Base-by-base conservation (phyloP, 2,113 vertebrate species). In the Talpa occidentalis region DNA sequence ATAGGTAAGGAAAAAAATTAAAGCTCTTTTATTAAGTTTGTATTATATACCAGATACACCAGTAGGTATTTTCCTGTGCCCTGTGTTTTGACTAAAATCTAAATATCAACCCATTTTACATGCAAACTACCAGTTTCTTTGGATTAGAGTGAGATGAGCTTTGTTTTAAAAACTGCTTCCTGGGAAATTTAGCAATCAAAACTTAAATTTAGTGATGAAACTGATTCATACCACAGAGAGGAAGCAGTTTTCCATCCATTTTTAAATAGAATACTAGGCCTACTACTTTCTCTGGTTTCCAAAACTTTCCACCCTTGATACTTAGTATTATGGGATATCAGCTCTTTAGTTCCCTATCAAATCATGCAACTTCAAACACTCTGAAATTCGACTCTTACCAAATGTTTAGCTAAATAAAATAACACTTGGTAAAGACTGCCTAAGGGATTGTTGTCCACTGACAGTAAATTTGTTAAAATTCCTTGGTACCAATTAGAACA, bases 361-460 rank as follows among this genome's bases (percentile, higher is more conserved):
- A 81, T 44, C 77, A 66, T n/a, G 47, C 47, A 62, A 73, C 77
- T 90, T 95, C 88, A 92, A 92, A 94, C 22, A 32, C 35, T 74
- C 42, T 49, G 54, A 92, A 90, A 90, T 67, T 56, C 35, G 88
- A 56, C 42, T 92, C 60, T 94, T 81, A 82, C 10, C 40, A 88
- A 90, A 84, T 30, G 56, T 54, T 86, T 84, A 66, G 60, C 84
- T 94, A 92, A 96, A 84, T 90, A 97, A 94, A 81, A 66, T 77
- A 90, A 93, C 10, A 69, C 19, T 52, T 88, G 88, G 44, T 62
- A 69, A 89, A 90, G 40, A 52, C 10, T 60, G 26, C 59, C 37
- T 84, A 87, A 54, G 52, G 44, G 32, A 70, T 47, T 1, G 6
- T 1, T 64, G 49, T 35, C 70, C 67, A 89, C 64, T 73, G 32